A percentile compares a stretch with the other conserved stretches of the same genome.
Conservation (phyloP, 2,888 invertebrate species). For the Vandiemenella viatica region DNA sequence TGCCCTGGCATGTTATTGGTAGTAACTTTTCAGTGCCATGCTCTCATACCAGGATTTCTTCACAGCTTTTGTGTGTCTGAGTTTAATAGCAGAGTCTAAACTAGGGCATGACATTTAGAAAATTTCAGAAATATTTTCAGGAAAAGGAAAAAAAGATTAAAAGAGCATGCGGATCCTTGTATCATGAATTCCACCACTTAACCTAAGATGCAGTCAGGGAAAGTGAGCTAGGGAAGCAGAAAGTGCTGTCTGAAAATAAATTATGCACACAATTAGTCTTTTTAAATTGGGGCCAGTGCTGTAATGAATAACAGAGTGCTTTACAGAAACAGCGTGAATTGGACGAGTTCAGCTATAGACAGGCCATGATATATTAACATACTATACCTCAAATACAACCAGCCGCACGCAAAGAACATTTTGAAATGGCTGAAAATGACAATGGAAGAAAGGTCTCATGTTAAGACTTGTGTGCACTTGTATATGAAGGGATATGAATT, state of each 20-base stretch:
- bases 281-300: not conserved
- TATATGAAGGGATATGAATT: too few species aligned
- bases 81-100: too few species aligned
- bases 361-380: constrained; percentile 21
- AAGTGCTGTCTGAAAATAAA: not conserved
- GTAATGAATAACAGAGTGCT: not conserved
- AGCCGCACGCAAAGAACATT: constrained; percentile 76
- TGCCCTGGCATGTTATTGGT: too few species aligned
- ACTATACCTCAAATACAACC: constrained; percentile 70
- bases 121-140: too few species aligned
- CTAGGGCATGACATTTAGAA: too few species aligned
- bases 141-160: too few species aligned
- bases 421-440: constrained; percentile 54
- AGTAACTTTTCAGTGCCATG: too few species aligned
- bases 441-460: constrained; percentile 17
- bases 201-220: not conserved
- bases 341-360: constrained; percentile 3
- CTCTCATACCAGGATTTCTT: too few species aligned
- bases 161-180: not conserved
- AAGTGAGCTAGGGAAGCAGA: not conserved
- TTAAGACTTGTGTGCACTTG: constrained; percentile 11
- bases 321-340: not conserved
- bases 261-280: not conserved
- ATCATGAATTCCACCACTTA: not conserved
- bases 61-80: too few species aligned